Percentiles rank a stretch among this genome's conserved stretches.
Conservation (phyloP, 2,888 invertebrate genomes). For the Chrysotoxum bicinctum region DNA sequence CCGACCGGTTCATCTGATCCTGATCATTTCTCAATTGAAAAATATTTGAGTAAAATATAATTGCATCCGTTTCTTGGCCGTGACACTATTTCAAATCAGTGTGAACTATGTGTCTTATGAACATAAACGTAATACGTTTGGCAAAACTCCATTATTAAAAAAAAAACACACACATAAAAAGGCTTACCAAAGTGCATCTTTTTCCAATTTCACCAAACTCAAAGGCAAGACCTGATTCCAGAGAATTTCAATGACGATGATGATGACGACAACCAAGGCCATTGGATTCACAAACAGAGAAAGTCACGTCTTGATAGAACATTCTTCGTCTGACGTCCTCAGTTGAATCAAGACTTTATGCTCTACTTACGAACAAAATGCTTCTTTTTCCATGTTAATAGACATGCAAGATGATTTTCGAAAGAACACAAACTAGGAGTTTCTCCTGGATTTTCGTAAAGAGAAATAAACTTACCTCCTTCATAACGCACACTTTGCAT, state of each 20-base stretch:
- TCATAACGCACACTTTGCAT: conserved; percentile 14
- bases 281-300: not conserved
- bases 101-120: not conserved
- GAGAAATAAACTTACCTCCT: not conserved
- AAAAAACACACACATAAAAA: conserved; percentile 3
- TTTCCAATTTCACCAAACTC: conserved; percentile 27
- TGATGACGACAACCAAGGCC: conserved; percentile 3
- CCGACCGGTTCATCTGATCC: too few relatives aligned
- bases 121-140: conserved; percentile 11
- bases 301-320: conserved; percentile 38
- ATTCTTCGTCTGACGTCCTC: conserved; percentile 5
- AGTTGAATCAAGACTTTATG: not conserved
- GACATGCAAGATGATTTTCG: conserved; percentile 23
- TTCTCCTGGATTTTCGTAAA: not conserved
- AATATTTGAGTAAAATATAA: too few relatives aligned
- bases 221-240: not conserved
- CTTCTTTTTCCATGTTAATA: conserved; percentile 24
- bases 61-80: not conserved
- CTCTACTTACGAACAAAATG: conserved; percentile 22
- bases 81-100: not conserved
- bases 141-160: conserved; percentile 40
- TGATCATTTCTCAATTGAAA: too few relatives aligned
- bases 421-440: not conserved
- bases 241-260: conserved; percentile 1
- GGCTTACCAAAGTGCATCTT: conserved; percentile 9